Percentiles rank a stretch among this genome's conserved stretches.
These are phyloP conservation scores for Aphodius sticticus DNA, from an alignment of 2,888 invertebrate species.

Conservation along the genomic window DNA sequence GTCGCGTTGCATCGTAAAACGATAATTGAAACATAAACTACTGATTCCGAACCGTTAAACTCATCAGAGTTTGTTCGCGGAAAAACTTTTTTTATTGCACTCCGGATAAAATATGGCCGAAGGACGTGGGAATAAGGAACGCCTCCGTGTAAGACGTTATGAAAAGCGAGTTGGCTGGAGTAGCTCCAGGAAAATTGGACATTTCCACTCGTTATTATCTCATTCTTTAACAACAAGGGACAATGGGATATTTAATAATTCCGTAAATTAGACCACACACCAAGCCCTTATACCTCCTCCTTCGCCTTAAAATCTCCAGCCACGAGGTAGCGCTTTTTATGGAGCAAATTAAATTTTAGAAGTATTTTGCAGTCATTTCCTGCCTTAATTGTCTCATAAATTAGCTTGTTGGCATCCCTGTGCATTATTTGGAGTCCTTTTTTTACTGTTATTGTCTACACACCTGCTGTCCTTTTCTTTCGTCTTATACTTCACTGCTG, in stretches of 20 bases:
- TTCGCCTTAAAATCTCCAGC: too few relatives aligned
- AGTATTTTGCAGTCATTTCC: not conserved
- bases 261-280: not conserved
- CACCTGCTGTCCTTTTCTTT: too few relatives aligned
- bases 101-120: not conserved
- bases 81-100: not conserved
- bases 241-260: not conserved
- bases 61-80: not conserved
- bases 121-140: not conserved
- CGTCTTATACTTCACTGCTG: too few relatives aligned
- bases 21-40: conserved; percentile 4
- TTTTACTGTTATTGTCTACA: too few relatives aligned
- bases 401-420: not conserved
- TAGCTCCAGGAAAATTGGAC: not conserved
- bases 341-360: not conserved
- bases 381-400: not conserved
- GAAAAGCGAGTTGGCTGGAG: not conserved
- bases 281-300: not conserved
- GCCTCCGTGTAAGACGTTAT: not conserved
- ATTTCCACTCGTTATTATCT: not conserved
- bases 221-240: not conserved
- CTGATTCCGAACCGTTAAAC: not conserved
- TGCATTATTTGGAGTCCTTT: not conserved
- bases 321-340: not conserved
- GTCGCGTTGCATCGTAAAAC: not conserved